phyloP scores from a whole-genome alignment of 2,888 invertebrate species.

The Pantelozetes paolii region DNA sequence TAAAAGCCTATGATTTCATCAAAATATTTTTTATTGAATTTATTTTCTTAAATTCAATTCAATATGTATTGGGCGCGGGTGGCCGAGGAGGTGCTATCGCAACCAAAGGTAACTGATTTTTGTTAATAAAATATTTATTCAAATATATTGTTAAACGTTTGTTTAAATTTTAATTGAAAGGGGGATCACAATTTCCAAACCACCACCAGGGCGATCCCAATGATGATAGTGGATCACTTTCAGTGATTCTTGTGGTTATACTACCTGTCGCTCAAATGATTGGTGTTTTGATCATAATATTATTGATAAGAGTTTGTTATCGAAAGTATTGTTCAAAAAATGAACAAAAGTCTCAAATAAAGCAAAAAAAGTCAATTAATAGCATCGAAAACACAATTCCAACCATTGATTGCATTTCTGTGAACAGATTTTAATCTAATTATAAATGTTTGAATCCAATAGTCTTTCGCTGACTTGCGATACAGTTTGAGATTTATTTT shows the following conservation, averaged over 20 bases:
- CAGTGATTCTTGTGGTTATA: constrained; percentile 43
- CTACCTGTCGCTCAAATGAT: constrained; percentile 44
- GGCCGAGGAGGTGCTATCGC: constrained; percentile 41
- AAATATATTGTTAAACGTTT: not conserved
- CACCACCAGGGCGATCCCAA: constrained; percentile 31
- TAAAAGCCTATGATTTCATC: not conserved
- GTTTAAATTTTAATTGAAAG: not conserved
- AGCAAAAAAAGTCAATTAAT: not conserved
- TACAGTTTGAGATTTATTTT: no score
- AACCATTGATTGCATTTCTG: not conserved
- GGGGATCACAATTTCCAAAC: constrained; percentile 22
- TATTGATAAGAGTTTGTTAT: constrained; percentile 42
- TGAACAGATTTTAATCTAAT: not conserved
- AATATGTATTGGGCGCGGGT: constrained; percentile 21
- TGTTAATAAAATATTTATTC: not conserved
- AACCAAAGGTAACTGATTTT: constrained; percentile 29
- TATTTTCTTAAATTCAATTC: not conserved
- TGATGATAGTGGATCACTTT: constrained; percentile 41
- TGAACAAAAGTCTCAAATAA: not conserved
- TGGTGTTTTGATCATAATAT: constrained; percentile 34
- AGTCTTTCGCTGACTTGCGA: no score
- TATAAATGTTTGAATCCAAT: no score
- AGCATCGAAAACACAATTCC: not conserved
- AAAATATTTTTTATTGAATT: not conserved
- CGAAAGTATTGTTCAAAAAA: constrained; percentile 34